Evolutionary conservation across 2,888 invertebrate species (phyloP).

Genomic region (Euclidia mi): DNA sequence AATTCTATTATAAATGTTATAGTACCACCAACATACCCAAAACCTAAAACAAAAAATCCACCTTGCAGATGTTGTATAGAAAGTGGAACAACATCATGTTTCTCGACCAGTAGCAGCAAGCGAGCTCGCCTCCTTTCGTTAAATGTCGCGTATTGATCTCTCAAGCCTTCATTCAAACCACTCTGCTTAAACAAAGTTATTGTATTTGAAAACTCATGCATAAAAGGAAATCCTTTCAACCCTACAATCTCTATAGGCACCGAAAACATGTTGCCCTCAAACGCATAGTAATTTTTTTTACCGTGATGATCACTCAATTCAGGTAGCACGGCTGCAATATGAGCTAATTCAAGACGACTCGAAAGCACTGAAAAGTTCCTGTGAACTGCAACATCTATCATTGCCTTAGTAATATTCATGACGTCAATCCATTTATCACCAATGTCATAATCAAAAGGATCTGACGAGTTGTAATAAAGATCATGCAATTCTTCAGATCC

Average conservation of each 20-base stretch:
- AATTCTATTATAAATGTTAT: constrained; percentile 72
- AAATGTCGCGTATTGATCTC: constrained; percentile 74
- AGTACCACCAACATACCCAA: constrained; percentile 80
- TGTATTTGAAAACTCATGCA: constrained; percentile 80
- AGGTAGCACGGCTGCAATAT: constrained; percentile 70
- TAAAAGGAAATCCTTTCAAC: constrained; percentile 87
- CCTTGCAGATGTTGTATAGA: constrained; percentile 87
- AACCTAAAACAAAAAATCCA: constrained; percentile 83
- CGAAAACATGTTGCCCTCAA: constrained; percentile 82
- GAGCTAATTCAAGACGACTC: constrained; percentile 75
- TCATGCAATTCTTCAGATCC: constrained; percentile 80
- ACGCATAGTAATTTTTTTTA: constrained; percentile 74
- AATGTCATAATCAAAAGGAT: constrained; percentile 68
- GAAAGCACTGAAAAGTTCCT: constrained; percentile 81
- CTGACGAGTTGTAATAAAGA: constrained; percentile 74
- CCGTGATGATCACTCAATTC: constrained; percentile 74
- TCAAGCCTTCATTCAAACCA: constrained; percentile 81
- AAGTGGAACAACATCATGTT: constrained; percentile 72
- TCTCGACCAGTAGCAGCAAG: constrained; percentile 53
- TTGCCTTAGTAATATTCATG: constrained; percentile 65
- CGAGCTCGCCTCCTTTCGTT: constrained; percentile 75
- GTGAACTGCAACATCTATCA: constrained; percentile 74
- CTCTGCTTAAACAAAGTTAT: constrained; percentile 83
- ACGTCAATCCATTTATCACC: constrained; percentile 69
- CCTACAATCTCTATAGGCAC: constrained; percentile 89